Evolutionary conservation across 2,888 invertebrate species (phyloP), one percentile per base, ranked within the genome.

Genomic region (Flexamia atlantica): DNA sequence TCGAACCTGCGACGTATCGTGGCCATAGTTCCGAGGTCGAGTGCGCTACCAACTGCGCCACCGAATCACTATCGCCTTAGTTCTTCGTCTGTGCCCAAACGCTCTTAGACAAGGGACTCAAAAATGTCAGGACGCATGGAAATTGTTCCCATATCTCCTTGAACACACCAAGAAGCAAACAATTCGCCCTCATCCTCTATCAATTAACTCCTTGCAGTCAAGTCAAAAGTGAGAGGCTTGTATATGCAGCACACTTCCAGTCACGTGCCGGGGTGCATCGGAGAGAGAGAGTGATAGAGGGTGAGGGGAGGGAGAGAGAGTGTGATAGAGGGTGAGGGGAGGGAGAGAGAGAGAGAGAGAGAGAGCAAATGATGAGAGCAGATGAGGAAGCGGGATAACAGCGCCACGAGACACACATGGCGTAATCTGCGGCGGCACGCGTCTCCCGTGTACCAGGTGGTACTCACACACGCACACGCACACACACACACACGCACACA

Each of bases 341-440:
- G 64, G 25, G 17, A 60, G 23, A 36, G 36, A 7, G 36, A 36
- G 36, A 36, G 36, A 9, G 36, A 36, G 36, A 36, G 10, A 32
- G 70, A 60, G 42, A 14, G 2, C 23, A 50, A 17, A 17, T n/a
- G 53, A 23, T 23, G 64, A 17, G 46, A 60, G 81, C 30, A 32
- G 53, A 32, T 50, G 53, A 81, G 81, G 60, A 20, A 7, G 30
- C 17, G 68, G 64, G 32, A 50, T 79, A 32, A 23, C n/a, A n/a
- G 79, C 23, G 50, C 64, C 64, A 10, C 23, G 76, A 12, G 25
- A 28, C 64, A 64, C 64, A 64, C 64, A 64, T 64, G 64, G 64
- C 64, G 57, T 57, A 57, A 57, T 57, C 57, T 57, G 57, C 57
- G 3, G 23, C 53, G 64, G 64, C 64, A 64, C 64, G 64, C 64